A percentile compares a stretch with the other conserved stretches of the same genome.
phyloP scores from a whole-genome alignment of 2,113 vertebrate species.

The Prionailurus viverrinus region DNA sequence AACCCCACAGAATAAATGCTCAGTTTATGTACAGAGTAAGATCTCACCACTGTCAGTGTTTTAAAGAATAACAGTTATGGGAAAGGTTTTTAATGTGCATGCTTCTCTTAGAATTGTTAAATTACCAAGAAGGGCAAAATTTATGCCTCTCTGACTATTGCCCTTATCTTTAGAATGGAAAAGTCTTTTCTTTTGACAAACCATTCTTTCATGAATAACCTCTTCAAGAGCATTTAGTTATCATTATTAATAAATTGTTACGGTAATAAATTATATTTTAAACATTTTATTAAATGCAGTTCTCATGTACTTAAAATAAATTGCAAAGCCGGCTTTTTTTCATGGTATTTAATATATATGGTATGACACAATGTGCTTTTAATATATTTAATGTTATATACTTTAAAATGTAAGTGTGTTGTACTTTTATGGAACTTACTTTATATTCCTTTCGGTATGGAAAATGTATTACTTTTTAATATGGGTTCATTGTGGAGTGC shows the following conservation, averaged over 20 bases:
- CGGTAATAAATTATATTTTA: constrained; percentile 83
- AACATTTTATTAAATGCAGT: constrained; percentile 85
- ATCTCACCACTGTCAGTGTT: background rate
- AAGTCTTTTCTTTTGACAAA: constrained; percentile 75
- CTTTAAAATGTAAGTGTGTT: constrained; percentile 81
- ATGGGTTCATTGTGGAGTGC: constrained; percentile 72
- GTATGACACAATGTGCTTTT: constrained; percentile 83
- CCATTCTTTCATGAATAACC: constrained; percentile 73
- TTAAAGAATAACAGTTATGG: constrained; percentile 52
- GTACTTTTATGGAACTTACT: constrained; percentile 83
- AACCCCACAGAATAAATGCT: background rate
- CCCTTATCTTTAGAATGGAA: constrained; percentile 69
- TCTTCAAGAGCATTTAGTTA: constrained; percentile 82
- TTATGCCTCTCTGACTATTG: constrained; percentile 44
- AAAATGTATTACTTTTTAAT: constrained; percentile 82
- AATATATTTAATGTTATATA: constrained; percentile 84
- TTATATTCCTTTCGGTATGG: constrained; percentile 80
- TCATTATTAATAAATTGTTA: constrained; percentile 85
- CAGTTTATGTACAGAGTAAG: background rate
- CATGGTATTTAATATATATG: constrained; percentile 79
- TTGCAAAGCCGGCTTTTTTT: constrained; percentile 79
- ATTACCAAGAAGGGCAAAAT: constrained; percentile 61
- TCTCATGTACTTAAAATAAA: constrained; percentile 85
- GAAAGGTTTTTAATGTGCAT: constrained; percentile 50
- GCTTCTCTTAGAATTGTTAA: constrained; percentile 55